phyloP scores from a whole-genome alignment of 2,797 vertebrate genomes.

The Melanotaenia maccullochi region DNA sequence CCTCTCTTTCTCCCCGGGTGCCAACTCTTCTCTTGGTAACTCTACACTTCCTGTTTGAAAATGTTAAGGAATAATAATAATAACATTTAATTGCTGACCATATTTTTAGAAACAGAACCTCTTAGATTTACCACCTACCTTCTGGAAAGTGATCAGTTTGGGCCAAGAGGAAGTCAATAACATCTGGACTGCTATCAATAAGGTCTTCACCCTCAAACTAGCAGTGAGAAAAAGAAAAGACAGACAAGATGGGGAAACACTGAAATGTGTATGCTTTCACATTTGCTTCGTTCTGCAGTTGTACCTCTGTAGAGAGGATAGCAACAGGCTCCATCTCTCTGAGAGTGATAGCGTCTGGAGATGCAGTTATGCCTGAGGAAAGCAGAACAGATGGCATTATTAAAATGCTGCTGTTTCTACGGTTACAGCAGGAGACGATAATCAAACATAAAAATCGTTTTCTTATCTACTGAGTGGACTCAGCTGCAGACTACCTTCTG shows the following conservation, averaged over 20 bases:
- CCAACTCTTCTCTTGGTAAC: slow-evolving; percentile 21
- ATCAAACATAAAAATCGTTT: slow-evolving; percentile 30
- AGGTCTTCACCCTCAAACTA: slow-evolving; percentile 81
- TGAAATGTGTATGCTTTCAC: not conserved
- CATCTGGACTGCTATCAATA: slow-evolving; percentile 39
- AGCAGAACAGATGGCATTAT: slow-evolving; percentile 9
- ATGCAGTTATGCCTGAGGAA: slow-evolving; percentile 70
- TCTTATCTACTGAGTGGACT: slow-evolving; percentile 11
- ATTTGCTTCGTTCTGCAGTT: not conserved
- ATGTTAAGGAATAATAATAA: not conserved
- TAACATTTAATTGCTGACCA: not conserved
- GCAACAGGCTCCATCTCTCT: slow-evolving; percentile 54
- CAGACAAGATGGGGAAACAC: not conserved
- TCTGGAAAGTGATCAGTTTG: slow-evolving; percentile 69
- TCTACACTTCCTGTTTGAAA: slow-evolving; percentile 37
- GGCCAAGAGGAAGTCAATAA: slow-evolving; percentile 70
- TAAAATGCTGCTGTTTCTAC: slow-evolving; percentile 11
- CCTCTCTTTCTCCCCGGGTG: slow-evolving; percentile 26
- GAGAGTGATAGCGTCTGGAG: slow-evolving; percentile 77
- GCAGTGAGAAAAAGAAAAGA: not conserved
- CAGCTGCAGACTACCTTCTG: slow-evolving; percentile 13
- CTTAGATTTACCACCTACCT: slow-evolving; percentile 44
- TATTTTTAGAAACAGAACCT: not conserved
- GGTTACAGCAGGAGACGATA: slow-evolving; percentile 8
- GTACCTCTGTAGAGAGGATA: slow-evolving; percentile 57